These are phyloP conservation scores for Psittacula echo DNA, from an alignment of 2,797 vertebrate genomes.

Conservation along the genomic window DNA sequence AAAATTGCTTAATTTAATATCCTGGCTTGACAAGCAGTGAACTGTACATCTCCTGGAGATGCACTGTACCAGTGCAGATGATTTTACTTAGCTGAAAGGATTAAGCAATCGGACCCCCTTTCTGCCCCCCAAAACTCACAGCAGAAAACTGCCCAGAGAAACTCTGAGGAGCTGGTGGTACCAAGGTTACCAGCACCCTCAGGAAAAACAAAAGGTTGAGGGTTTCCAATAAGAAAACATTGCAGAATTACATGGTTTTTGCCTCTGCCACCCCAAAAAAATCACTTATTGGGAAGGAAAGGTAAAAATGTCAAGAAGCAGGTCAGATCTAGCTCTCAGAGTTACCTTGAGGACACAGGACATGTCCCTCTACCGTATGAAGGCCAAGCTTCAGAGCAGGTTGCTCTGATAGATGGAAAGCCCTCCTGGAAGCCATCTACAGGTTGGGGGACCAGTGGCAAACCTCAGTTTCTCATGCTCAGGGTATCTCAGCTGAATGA, in stretches of 20 bases:
- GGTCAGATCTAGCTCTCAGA: neutral
- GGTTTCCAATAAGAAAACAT: neutral
- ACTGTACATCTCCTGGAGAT: conserved; percentile 54
- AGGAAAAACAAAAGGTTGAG: neutral
- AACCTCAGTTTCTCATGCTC: neutral
- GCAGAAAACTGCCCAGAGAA: neutral
- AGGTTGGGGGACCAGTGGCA: neutral
- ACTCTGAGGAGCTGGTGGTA: neutral
- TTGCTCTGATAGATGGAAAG: neutral
- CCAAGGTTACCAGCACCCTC: neutral
- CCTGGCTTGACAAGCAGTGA: conserved; percentile 67
- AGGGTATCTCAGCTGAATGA: neutral
- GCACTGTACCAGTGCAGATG: conserved; percentile 11
- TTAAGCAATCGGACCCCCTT: neutral
- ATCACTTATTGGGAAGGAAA: neutral
- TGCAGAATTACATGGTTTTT: neutral
- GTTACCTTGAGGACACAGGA: neutral
- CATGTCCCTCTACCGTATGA: rapidly evolving
- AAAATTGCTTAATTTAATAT: conserved; percentile 83
- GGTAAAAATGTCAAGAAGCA: neutral
- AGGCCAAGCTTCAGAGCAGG: neutral
- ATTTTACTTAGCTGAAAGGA: conserved; percentile 54
- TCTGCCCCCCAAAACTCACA: neutral
- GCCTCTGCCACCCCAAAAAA: neutral
- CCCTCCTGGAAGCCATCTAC: neutral